Conservation (phyloP, 2,797 vertebrate species). For the Pangasius djambal region DNA sequence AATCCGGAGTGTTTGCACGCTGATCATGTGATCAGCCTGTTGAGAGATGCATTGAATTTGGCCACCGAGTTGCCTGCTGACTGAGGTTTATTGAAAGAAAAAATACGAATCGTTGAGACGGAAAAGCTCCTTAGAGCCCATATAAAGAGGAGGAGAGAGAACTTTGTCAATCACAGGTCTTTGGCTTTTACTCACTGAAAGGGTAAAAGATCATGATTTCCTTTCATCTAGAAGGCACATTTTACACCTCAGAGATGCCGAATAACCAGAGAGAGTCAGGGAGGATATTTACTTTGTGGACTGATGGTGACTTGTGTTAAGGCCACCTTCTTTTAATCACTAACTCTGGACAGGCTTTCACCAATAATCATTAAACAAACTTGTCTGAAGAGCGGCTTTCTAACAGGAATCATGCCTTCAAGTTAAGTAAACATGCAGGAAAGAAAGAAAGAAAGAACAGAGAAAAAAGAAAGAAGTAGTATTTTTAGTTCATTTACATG, state of each 20-base stretch:
- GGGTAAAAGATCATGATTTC: conserved; percentile 53
- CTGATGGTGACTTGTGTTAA: conserved; percentile 33
- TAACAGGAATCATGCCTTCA: conserved; percentile 20
- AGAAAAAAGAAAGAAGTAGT: neutral
- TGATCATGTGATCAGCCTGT: conserved; percentile 68
- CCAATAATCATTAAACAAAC: conserved; percentile 23
- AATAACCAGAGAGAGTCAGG: conserved; percentile 47
- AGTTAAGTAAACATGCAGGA: conserved; percentile 7
- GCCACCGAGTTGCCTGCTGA: conserved; percentile 66
- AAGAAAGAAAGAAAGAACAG: neutral
- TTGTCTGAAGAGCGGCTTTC: conserved; percentile 3
- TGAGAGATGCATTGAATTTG: conserved; percentile 72
- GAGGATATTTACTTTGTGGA: conserved; percentile 55
- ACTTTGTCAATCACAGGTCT: conserved; percentile 46
- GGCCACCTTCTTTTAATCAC: conserved; percentile 32
- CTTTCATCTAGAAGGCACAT: conserved; percentile 56
- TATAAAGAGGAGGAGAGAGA: conserved; percentile 54
- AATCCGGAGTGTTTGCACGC: conserved; percentile 64
- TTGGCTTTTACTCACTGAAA: conserved; percentile 55
- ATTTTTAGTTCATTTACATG: neutral
- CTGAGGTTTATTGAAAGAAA: conserved; percentile 65
- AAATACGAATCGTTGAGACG: conserved; percentile 59
- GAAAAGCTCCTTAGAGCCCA: conserved; percentile 64
- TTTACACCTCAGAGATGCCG: conserved; percentile 55
- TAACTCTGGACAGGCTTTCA: conserved; percentile 18